Base-by-base conservation (phyloP, 2,113 vertebrate genomes). In the Caranx melampygus region DNA sequence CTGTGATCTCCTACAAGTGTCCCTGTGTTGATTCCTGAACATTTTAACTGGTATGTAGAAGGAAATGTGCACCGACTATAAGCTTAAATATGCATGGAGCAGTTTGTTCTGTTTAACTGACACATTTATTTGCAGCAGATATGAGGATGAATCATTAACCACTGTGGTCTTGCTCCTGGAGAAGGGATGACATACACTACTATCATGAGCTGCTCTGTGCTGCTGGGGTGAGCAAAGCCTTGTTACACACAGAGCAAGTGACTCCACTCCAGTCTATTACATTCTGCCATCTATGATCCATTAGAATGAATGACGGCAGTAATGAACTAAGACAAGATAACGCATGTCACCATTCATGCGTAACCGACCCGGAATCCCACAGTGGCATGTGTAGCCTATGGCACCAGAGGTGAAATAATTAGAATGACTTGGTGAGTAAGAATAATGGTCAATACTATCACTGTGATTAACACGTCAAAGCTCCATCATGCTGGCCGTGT, bases 291-390 rank as follows among this genome's bases (percentile, higher is more conserved):
- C 82, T 82, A 72, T 82, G 86, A 90, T 87, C 76, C 78, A 89
- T 88, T 83, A 87, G 76, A 88, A 77, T 90, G 89, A 92, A 80
- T 84, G 90, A 85, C 79, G 72, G 85, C 73, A 74, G 54, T 87
- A 87, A 91, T 91, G 89, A 91, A 91, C 84, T 85, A 89, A 83
- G 90, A 87, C 90, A 83, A 88, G 85, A 89, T 87, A 87, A 90
- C 78, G 83, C 91, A 87, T 83, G 91, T 87, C 89, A 74, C 86
- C 86, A 87, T 90, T 86, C 87, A 82, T 83, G 88, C 90, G 80
- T 89, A 90, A 92, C 82, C 51, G 74, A 82, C 79, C 74, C 68
- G 66, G 77, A 84, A 87, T 89, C 84, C 82, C 85, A 82, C 65
- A 33, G 75, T 82, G 73, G 86, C 85, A 81, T 87, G 88, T 86